Conservation (phyloP, 2,113 vertebrate species). For the Platysternon megacephalum region DNA sequence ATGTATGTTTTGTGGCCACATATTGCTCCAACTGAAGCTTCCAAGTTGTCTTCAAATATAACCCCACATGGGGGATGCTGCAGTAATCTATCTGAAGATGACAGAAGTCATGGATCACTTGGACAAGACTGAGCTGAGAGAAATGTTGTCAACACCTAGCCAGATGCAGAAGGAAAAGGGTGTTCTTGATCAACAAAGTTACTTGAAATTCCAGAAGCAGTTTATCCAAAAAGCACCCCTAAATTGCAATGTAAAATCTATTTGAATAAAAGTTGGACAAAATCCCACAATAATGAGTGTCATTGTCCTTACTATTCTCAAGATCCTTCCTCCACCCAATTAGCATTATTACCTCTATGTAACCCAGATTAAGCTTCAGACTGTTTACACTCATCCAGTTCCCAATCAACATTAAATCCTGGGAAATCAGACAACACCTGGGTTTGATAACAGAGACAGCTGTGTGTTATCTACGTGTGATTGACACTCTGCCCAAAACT, state of each 20-base stretch:
- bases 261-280: neutral
- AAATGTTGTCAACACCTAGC: constrained; percentile 9
- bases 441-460: neutral
- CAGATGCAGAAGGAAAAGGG: neutral
- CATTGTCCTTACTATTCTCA: neutral
- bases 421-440: neutral
- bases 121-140: constrained; percentile 3
- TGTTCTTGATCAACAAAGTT: neutral
- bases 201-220: neutral
- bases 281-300: rapidly evolving
- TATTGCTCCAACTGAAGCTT: neutral
- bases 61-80: neutral
- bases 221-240: neutral
- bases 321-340: neutral
- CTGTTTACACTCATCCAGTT: neutral
- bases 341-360: neutral
- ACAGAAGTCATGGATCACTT: neutral
- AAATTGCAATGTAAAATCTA: too few species aligned
- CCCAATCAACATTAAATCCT: neutral
- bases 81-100: neutral
- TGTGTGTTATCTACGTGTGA: neutral
- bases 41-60: neutral
- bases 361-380: neutral
- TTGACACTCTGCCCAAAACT: neutral
- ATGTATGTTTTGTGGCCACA: neutral